Conservation (phyloP, 2,113 vertebrate genomes). For the Chaenogobius annularis region DNA sequence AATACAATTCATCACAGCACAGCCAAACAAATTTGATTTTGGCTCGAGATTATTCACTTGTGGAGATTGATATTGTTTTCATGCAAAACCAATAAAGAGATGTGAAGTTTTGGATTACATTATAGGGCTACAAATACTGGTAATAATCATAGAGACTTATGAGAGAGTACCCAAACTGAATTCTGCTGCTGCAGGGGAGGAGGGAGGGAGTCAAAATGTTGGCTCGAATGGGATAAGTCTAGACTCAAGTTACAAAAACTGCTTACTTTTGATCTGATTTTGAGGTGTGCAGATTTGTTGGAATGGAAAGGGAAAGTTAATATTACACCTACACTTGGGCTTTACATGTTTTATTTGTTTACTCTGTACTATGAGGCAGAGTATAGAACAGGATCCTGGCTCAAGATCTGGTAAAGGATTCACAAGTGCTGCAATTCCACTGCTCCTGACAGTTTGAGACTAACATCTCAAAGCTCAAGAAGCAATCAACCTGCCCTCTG, state of each 20-base stretch:
- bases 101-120: conserved; percentile 60
- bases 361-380: neutral
- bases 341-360: conserved; percentile 1
- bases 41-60: conserved; percentile 67
- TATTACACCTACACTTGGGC: neutral
- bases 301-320: neutral
- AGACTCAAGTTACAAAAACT: neutral
- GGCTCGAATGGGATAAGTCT: neutral
- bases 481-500: neutral
- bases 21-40: conserved; percentile 72
- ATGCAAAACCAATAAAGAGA: conserved; percentile 68
- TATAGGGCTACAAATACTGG: conserved; percentile 51
- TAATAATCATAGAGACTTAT: conserved; percentile 49
- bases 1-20: conserved; percentile 76
- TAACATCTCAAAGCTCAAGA: neutral
- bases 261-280: neutral
- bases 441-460: neutral
- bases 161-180: conserved; percentile 36
- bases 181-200: conserved; percentile 9
- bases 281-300: neutral
- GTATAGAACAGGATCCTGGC: neutral
- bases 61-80: conserved; percentile 68
- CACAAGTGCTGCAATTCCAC: neutral
- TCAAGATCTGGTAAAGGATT: neutral
- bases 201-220: conserved; percentile 8